Percentiles rank a stretch among this genome's conserved stretches.
Evolutionary conservation across 2,797 vertebrate species (phyloP).

Genomic region (Psittacula echo): DNA sequence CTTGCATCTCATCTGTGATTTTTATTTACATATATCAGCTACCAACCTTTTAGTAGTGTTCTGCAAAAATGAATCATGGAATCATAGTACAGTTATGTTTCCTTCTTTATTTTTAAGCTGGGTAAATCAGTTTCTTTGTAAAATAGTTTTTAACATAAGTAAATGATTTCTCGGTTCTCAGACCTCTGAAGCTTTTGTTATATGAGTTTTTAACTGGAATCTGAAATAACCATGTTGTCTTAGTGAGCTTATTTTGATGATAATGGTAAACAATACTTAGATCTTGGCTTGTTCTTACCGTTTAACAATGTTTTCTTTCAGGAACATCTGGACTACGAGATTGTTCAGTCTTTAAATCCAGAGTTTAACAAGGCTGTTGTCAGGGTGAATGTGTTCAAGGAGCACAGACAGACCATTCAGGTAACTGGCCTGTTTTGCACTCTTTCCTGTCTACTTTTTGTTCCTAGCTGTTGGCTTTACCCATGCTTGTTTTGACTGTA

Average conservation of each 20-base stretch:
- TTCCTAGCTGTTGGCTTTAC: neutral
- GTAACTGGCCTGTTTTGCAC: conserved; percentile 61
- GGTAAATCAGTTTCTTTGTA: neutral
- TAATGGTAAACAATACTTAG: neutral
- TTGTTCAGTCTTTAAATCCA: conserved; percentile 96
- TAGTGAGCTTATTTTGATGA: neutral
- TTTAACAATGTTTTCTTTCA: conserved; percentile 54
- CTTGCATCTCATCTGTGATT: neutral
- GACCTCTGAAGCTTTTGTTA: neutral
- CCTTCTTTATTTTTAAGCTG: neutral
- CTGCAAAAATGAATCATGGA: neutral
- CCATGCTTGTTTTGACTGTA: neutral
- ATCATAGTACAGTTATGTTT: neutral
- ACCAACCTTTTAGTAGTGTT: neutral
- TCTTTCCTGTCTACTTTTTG: neutral
- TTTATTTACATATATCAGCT: neutral
- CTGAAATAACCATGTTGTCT: neutral
- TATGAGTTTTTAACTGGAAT: neutral
- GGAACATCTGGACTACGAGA: conserved; percentile 98
- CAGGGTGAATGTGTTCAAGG: conserved; percentile 95
- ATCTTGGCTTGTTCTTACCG: neutral
- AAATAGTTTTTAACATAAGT: neutral
- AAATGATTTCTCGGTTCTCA: neutral
- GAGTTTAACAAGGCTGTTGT: conserved; percentile 99
- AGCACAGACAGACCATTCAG: conserved; percentile 98